Base-by-base conservation (phyloP, 2,113 vertebrate species). In the Oreochromis aureus region DNA sequence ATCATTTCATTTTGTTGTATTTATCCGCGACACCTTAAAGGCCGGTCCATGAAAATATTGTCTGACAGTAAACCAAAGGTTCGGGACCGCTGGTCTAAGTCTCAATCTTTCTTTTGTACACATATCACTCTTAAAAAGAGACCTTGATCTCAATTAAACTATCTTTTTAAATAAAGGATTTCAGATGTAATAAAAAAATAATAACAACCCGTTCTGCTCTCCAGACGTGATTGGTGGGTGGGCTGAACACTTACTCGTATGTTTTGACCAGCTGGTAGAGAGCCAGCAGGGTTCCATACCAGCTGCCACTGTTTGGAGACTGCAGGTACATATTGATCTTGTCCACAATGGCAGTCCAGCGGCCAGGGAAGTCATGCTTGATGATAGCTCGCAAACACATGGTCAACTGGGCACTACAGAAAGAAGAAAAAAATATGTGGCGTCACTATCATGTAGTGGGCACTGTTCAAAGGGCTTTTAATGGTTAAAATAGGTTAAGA, bases 201-300 rank as follows among this genome's bases (percentile, higher is more conserved):
- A 18, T 7, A 46, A 73, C 46, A 73, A 46, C 13, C 16, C 27
- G 4, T 19, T 51, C 44, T 12, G 44, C 44, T 51, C 44, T 11
- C 16, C 44, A 78, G 10, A 78, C 5, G 16, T 7, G 24, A 51
- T 19, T 78, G 41, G 15, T 32, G 44, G 24, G 44, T 0, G 71
- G 71, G 39, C 5, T 27, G 22, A 59, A 46, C 41, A 30, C 98
- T 99, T 95, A 99, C 98, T 99, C 98, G 0, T 99, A 99, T 16
- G 97, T 99, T 95, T 99, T 99, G 94, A 99, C 98, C 80, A 99
- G 97, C 89, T 99, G 98, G 93, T 99, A 99, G 2, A 99, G 97
- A 53, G 98, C 98, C 34, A 99, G 95, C 69, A 99, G 96, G 93
- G 97, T 98, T 78, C 98, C 98, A 1, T 99, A 98, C 98, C 98